Evolutionary conservation across 2,797 vertebrate genomes (phyloP), one percentile per base, ranked within the genome.

Genomic region (Lithobates pipiens): DNA sequence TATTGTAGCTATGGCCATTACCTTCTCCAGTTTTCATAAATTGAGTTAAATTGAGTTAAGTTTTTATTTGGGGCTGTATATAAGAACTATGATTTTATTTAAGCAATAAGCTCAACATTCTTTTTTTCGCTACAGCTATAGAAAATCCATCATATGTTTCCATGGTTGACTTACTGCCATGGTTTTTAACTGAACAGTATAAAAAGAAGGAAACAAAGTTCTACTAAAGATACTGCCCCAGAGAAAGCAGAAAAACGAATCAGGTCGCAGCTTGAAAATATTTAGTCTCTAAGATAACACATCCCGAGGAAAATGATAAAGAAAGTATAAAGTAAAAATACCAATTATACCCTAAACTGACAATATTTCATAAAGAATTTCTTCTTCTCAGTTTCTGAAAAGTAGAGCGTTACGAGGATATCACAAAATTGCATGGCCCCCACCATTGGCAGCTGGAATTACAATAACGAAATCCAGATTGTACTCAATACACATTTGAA

Each of bases 401-500:
- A 50, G 42, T 70, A 21, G 10, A 71, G 71, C 44, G 5, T 71
- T 71, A 23, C 21, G 42, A 76, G 72, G 67, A 67, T 9, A 83
- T 76, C 10, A 46, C 27, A 16, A 83, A 39, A 69, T 73, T 77
- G 72, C 61, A 25, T 39, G 54, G 27, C 42, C 63, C 32, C 44
- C 44, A 46, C 75, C n/a, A 78, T 78, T 42, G 42, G 13, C 76
- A 74, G 39, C 77, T 79, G 77, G 70, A 73, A 74, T 79, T 85
- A 85, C 69, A 79, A 29, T 79, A 79, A 79, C 34, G 69, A 79
- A 79, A 68, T 74, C 76, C 76, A 85, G 83, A 85, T 85, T 79
- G 39, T 27, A 36, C 54, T 65, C 21, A 73, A 85, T 79, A 34
- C 57, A 70, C 76, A 76, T 46, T 68, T 23, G 4, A 69, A 34